Conservation (phyloP, 2,113 vertebrate species). For the human (Homo sapiens) region GRCh38 chr1:9827501-9828000, state of each 20-base stretch:
- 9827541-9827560: background rate
- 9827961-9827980: background rate
- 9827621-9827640: background rate
- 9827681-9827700: background rate
- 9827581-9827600: background rate
- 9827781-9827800: background rate
- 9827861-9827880: background rate
- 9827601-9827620: no score
- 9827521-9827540: background rate
- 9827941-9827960: background rate
- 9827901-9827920: background rate
- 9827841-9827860: rapidly evolving
- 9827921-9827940: background rate
- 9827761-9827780: background rate
- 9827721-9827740: background rate
- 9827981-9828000: background rate
- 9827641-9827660: background rate
- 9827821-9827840: rapidly evolving
- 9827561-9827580: background rate
- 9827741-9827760: background rate
- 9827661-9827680: background rate
- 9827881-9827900: background rate
- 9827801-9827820: background rate
- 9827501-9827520: background rate
- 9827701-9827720: background rate